Evolutionary conservation across 2,113 vertebrate species (phyloP).

Genomic region (Hippocampus barbouri): DNA sequence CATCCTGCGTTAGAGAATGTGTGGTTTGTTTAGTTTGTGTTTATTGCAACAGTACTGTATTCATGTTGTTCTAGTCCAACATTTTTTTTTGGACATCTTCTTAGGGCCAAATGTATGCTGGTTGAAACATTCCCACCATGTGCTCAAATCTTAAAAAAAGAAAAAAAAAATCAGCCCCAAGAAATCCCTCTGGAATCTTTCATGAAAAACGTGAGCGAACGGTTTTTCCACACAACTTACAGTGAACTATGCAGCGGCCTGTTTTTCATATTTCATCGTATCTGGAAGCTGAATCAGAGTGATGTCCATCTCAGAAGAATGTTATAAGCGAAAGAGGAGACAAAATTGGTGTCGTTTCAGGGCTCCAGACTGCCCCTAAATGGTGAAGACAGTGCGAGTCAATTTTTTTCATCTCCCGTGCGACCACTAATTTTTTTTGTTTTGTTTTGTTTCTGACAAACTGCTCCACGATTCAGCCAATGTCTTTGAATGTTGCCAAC

Average conservation of each 20-base stretch:
- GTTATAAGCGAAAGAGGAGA: constrained; percentile 26
- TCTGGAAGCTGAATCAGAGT: constrained; percentile 5
- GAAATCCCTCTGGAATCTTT: neutral
- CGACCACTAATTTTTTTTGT: too few relatives aligned
- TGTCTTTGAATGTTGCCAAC: constrained; percentile 2
- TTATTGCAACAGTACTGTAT: constrained; percentile 62
- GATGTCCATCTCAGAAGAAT: constrained; percentile 29
- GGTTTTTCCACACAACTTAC: constrained; percentile 5
- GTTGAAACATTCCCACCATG: constrained; percentile 51
- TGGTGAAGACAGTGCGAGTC: too few relatives aligned
- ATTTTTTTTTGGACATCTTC: constrained; percentile 42
- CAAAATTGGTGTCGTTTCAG: neutral
- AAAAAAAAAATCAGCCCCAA: constrained; percentile 2
- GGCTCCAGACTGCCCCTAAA: too few relatives aligned
- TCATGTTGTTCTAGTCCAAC: constrained; percentile 53
- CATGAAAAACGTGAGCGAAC: neutral
- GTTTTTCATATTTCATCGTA: neutral
- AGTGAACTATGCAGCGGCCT: neutral
- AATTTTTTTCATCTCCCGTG: too few relatives aligned
- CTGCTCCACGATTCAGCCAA: too few relatives aligned
- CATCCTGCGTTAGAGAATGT: constrained; percentile 56
- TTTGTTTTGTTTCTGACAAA: too few relatives aligned
- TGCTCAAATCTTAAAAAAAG: constrained; percentile 1
- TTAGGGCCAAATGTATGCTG: constrained; percentile 38
- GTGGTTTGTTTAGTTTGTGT: constrained; percentile 57